Conservation (phyloP, 64 coral and sea anemone species). For the Pocillopora damicornis region DNA sequence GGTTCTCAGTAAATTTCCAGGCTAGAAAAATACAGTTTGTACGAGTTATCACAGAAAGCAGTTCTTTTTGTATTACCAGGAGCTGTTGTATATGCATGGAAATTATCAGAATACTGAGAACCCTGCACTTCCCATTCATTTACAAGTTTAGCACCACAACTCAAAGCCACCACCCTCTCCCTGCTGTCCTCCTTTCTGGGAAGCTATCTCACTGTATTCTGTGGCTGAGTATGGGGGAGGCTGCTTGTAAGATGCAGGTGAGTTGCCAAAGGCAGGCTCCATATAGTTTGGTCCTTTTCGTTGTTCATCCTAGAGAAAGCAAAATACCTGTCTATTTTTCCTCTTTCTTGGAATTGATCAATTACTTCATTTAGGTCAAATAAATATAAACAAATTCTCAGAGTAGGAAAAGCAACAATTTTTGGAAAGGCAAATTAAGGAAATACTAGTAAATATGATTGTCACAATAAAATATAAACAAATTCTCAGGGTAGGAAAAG, state of each 20-base stretch:
- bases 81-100: background rate
- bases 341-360: too few relatives aligned
- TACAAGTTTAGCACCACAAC: constrained; percentile 18
- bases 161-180: constrained; percentile 28
- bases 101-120: background rate
- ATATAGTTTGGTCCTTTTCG: background rate
- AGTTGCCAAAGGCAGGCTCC: background rate
- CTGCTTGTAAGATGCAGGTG: background rate
- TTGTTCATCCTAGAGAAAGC: constrained; percentile 7
- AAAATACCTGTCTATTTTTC: background rate
- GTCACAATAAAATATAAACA: too few relatives aligned
- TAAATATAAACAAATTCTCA: too few relatives aligned
- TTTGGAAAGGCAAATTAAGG: too few relatives aligned
- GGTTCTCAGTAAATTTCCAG: background rate
- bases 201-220: background rate
- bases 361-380: too few relatives aligned
- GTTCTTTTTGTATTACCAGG: background rate
- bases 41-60: background rate
- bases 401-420: too few relatives aligned
- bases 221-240: background rate
- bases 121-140: background rate
- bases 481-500: too few relatives aligned
- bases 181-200: constrained; percentile 23
- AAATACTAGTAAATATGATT: too few relatives aligned
- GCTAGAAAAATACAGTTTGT: background rate